These are phyloP conservation scores for Arvicanthis niloticus DNA, from an alignment of 2,113 vertebrate genomes.

Conservation along the genomic window DNA sequence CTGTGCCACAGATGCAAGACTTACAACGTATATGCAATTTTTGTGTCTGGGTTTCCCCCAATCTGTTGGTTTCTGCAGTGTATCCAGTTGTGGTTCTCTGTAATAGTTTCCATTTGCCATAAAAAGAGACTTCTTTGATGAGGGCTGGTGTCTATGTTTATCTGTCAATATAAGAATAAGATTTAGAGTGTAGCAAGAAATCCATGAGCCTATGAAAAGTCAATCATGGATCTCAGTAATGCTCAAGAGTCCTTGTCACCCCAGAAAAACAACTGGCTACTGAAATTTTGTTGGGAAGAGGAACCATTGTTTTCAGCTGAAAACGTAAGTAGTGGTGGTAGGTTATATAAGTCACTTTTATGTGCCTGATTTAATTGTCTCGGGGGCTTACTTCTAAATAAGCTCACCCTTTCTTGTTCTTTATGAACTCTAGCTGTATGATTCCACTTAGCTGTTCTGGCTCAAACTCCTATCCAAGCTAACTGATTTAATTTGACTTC, in stretches of 20 bases:
- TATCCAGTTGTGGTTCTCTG: not conserved
- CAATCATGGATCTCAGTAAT: too few species aligned
- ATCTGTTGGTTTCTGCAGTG: not conserved
- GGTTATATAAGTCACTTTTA: not conserved
- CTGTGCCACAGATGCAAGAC: not conserved
- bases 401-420: too few species aligned
- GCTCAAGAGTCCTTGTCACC: too few species aligned
- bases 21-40: not conserved
- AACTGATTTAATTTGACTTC: too few species aligned
- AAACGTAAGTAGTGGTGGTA: not conserved
- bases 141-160: not conserved
- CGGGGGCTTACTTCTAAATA: too few species aligned
- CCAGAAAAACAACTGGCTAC: too few species aligned
- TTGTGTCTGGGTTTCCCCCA: fast-evolving
- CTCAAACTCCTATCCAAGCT: too few species aligned
- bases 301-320: too few species aligned
- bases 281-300: too few species aligned
- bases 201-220: not conserved
- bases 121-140: not conserved
- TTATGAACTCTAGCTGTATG: too few species aligned
- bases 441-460: too few species aligned
- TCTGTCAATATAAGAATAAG: not conserved
- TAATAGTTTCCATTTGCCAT: not conserved
- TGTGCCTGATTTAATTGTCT: too few species aligned
- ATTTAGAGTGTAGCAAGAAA: not conserved